phyloP scores from a whole-genome alignment of 2,113 vertebrate genomes.

The Ochotona princeps region DNA sequence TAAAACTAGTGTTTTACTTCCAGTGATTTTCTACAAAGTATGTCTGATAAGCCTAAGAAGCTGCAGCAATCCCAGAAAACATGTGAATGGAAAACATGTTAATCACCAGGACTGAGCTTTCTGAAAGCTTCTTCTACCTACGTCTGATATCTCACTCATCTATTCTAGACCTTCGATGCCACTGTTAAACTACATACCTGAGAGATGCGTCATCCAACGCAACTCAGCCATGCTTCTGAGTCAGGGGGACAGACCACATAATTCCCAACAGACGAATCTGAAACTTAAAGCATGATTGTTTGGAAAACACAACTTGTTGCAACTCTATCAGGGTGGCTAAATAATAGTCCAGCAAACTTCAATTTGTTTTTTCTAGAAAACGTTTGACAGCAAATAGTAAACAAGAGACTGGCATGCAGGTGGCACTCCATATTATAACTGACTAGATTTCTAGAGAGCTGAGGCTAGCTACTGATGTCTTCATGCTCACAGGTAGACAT shows the following conservation, averaged over 20 bases:
- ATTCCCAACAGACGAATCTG: not conserved
- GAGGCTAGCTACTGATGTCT: not conserved
- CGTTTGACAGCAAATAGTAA: not conserved
- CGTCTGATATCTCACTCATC: not conserved
- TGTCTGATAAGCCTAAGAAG: slow-evolving; percentile 16
- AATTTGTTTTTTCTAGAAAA: no score
- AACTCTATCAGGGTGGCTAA: not conserved
- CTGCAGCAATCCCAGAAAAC: not conserved
- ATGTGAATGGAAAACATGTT: not conserved
- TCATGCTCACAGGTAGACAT: not conserved
- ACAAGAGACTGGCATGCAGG: not conserved
- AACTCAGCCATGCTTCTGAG: not conserved
- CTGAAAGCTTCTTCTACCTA: not conserved
- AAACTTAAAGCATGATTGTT: not conserved
- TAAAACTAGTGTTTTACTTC: slow-evolving; percentile 38
- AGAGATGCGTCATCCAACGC: not conserved
- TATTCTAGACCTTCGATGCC: not conserved
- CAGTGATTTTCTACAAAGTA: slow-evolving; percentile 35
- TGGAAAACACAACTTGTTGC: not conserved
- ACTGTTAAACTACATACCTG: not conserved
- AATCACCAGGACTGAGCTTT: slow-evolving; percentile 18
- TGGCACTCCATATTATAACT: not conserved
- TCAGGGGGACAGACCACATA: not conserved
- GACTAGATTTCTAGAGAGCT: not conserved
- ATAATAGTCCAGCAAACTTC: not conserved